phyloP scores from a whole-genome alignment of 2,113 vertebrate genomes.

The Crotalus helleri region DNA sequence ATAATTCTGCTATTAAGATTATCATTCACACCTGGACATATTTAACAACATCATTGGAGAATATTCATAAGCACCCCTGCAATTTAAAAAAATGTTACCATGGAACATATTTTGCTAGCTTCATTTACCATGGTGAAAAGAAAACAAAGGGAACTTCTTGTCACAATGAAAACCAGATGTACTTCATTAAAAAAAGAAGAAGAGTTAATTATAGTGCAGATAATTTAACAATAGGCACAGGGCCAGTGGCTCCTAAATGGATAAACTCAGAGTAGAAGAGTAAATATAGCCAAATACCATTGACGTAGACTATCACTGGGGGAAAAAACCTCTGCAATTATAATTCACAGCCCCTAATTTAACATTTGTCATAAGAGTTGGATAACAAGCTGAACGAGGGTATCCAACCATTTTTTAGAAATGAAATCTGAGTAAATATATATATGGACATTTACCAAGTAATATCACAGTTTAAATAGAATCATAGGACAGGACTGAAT shows the following conservation, averaged over 20 bases:
- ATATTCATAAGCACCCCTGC: constrained; percentile 4
- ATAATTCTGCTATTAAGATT: constrained; percentile 24
- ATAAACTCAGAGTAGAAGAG: not conserved
- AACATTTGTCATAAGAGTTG: not conserved
- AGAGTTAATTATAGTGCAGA: not conserved
- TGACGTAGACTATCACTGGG: not conserved
- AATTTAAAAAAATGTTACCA: constrained; percentile 19
- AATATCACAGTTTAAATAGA: not conserved
- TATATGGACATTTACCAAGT: not conserved
- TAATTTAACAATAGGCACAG: constrained; percentile 7
- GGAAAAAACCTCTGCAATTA: not conserved
- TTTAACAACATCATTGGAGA: constrained; percentile 29
- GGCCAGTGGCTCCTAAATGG: not conserved
- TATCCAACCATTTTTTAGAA: not conserved
- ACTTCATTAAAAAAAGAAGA: constrained; percentile 6
- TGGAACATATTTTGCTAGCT: not conserved
- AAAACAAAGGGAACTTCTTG: not conserved
- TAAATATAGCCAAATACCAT: not conserved
- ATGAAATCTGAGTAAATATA: not conserved
- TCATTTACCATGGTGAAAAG: not conserved
- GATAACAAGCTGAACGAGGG: not conserved
- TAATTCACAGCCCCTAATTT: not conserved
- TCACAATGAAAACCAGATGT: constrained; percentile 12
- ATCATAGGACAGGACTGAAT: not conserved
- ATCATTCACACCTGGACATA: constrained; percentile 1